Evolutionary conservation across 2,888 invertebrate genomes (phyloP), one percentile per base, ranked within the genome.

Genomic region (Chrysolina americana): DNA sequence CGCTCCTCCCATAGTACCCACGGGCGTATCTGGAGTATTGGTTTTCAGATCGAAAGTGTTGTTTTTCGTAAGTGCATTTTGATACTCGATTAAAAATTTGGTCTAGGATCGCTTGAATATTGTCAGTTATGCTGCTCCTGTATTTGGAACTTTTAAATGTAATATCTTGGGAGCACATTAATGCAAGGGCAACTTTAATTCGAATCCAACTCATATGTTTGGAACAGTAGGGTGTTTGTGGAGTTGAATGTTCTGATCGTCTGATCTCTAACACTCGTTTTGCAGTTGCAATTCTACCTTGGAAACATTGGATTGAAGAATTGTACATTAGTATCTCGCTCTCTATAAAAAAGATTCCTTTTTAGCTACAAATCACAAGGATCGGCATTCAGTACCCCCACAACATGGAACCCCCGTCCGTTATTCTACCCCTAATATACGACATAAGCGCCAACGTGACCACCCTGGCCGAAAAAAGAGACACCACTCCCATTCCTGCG

Each of bases 341-440:
- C 36, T 36, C 36, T 36, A 36, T 3, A 28, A 28, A 28, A 2
- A 5, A 28, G 5, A 36, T 36, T 36, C 13, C 11, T 65, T 68
- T 63, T 68, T 85, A 94, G 94, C 88, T 96, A 66, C 94, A 94
- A 89, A 91, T 96, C 77, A 94, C 94, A 0, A 90, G 94, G 76
- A 92, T 93, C 47, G 90, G 90, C 50, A 86, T 89, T 59, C 91
- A 91, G 63, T 92, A 92, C 81, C 89, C 90, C 70, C 89, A 89
- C 17, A 90, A 89, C 72, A 91, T 92, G 79, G 94, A 94, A 80
- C 92, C 93, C 5, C 92, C 93, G 17, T 92, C 94, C 0, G 86
- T 98, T 70, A 94, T 97, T 21, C 90, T 98, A 76, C 98, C 98
- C 2, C 90, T 98, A 76, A 94, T 98, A 63, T 97, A 98, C 87